phyloP scores from a whole-genome alignment of 2,888 invertebrate species.

The Hecatera dysodea region DNA sequence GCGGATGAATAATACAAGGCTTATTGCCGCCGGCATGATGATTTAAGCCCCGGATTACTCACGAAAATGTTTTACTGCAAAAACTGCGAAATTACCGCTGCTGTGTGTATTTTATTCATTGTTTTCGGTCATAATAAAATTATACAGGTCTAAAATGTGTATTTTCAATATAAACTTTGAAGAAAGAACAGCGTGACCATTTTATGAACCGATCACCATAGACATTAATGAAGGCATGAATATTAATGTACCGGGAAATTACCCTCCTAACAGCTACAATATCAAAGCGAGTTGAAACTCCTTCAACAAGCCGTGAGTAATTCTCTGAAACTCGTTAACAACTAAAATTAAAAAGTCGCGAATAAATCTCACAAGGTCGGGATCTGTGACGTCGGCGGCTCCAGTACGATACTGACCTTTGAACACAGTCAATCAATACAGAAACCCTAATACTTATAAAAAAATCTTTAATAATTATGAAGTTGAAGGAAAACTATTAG shows the following conservation, averaged over 20 bases:
- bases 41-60: conserved; percentile 51
- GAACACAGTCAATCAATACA: neutral
- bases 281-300: conserved; percentile 46
- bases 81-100: neutral
- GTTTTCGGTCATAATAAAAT: neutral
- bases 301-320: conserved; percentile 41
- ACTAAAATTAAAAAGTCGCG: conserved; percentile 68
- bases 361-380: conserved; percentile 68
- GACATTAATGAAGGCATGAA: conserved; percentile 39
- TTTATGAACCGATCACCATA: neutral
- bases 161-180: conserved; percentile 3
- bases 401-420: conserved; percentile 17
- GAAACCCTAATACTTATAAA: neutral
- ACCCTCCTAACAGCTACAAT: conserved; percentile 32
- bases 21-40: conserved; percentile 37
- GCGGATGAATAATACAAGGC: conserved; percentile 41
- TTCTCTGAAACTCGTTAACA: conserved; percentile 65
- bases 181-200: neutral
- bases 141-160: neutral
- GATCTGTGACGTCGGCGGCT: conserved; percentile 46
- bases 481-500: neutral
- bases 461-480: neutral
- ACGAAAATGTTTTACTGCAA: conserved; percentile 20
- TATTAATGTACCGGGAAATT: conserved; percentile 39
- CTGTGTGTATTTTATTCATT: neutral